phyloP scores from a whole-genome alignment of 2,113 vertebrate genomes.

The Lonchura striata region DNA sequence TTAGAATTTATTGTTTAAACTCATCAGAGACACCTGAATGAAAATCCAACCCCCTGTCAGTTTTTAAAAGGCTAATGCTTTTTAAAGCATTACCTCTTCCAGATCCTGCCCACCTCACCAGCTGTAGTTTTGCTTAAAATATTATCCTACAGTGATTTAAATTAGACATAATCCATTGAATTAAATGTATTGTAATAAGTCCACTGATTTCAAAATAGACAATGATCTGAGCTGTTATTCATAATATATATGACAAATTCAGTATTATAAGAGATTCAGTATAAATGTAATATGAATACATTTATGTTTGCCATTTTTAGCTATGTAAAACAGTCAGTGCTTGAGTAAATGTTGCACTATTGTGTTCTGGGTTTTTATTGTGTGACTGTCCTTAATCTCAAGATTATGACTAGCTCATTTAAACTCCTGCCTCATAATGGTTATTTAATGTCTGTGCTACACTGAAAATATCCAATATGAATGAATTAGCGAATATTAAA shows the following conservation, averaged over 20 bases:
- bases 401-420: not conserved
- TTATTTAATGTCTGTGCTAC: not conserved
- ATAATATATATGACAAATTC: not conserved
- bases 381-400: not conserved
- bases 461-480: not conserved
- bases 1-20: not conserved
- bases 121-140: not conserved
- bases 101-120: not conserved
- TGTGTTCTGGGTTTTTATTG: not conserved
- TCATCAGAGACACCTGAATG: not conserved
- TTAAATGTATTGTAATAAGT: not conserved
- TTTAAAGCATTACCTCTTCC: not conserved
- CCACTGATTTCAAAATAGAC: not conserved
- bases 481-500: not conserved
- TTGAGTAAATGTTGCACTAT: not conserved
- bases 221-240: not conserved
- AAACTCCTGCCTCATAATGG: not conserved
- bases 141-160: not conserved
- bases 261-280: not conserved
- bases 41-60: not conserved
- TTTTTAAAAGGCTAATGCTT: not conserved
- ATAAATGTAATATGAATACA: not conserved
- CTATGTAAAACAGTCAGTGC: not conserved
- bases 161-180: not conserved
- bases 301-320: not conserved